These are phyloP conservation scores for Nymphicus hollandicus DNA, from an alignment of 2,113 vertebrate genomes.

Conservation along the genomic window DNA sequence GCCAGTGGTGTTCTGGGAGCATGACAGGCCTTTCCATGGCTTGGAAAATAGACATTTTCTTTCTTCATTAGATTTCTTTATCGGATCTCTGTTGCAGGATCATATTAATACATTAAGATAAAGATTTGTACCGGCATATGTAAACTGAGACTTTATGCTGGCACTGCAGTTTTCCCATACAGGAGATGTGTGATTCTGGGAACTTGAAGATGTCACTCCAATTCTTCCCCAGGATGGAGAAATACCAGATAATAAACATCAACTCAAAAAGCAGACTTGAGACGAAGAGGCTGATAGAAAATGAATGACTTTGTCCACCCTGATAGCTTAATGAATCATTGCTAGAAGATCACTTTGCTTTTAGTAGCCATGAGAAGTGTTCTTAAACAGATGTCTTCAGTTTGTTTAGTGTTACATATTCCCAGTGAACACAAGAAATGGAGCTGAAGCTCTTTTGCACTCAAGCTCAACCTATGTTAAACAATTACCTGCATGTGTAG, in stretches of 20 bases:
- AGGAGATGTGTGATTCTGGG: neutral
- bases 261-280: neutral
- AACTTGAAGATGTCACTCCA: neutral
- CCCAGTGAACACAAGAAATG: neutral
- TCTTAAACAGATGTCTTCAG: neutral
- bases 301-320: neutral
- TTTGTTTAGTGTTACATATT: neutral
- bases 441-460: neutral
- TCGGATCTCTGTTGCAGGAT: neutral
- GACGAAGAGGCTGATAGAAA: neutral
- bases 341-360: neutral
- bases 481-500: neutral
- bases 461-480: neutral
- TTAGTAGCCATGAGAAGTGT: neutral
- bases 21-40: neutral
- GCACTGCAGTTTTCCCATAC: neutral
- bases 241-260: neutral
- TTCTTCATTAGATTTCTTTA: neutral
- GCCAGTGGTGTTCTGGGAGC: neutral
- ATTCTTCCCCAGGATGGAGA: neutral
- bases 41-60: neutral
- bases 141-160: neutral
- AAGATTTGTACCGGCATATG: neutral
- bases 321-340: neutral
- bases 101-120: neutral